Percentiles rank a stretch among this genome's conserved stretches.
These are phyloP conservation scores for Pelvicachromis taeniatus DNA, from an alignment of 2,113 vertebrate species.

Conservation along the genomic window DNA sequence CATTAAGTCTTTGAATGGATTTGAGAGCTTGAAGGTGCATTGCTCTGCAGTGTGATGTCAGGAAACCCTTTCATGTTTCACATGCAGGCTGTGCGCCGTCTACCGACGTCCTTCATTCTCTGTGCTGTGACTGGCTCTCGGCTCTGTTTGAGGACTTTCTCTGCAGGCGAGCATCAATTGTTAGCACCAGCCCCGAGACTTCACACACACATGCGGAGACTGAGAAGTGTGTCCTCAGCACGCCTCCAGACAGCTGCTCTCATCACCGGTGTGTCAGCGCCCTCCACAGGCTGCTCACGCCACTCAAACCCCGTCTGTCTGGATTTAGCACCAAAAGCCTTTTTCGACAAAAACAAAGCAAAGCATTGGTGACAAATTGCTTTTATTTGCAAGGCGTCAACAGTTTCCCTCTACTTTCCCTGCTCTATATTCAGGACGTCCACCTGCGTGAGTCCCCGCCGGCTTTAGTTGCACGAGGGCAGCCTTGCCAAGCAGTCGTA, in stretches of 20 bases:
- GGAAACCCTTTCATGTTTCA: background rate
- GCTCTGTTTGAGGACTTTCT: background rate
- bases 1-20: background rate
- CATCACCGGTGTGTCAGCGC: constrained; percentile 26
- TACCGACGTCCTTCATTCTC: background rate
- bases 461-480: background rate
- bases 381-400: background rate
- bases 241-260: background rate
- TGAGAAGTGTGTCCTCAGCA: constrained; percentile 39
- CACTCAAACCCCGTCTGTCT: background rate
- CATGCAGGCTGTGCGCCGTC: background rate
- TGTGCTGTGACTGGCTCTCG: background rate
- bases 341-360: background rate
- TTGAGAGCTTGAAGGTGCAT: background rate
- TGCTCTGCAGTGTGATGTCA: background rate
- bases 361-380: background rate
- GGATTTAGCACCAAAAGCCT: background rate
- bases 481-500: constrained; percentile 12
- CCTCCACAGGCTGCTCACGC: constrained; percentile 47
- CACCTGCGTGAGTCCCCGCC: constrained; percentile 11
- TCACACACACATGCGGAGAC: constrained; percentile 45
- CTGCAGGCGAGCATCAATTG: constrained; percentile 15
- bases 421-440: background rate
- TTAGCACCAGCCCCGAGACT: constrained; percentile 35
- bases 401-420: background rate